Evolutionary conservation across 2,113 vertebrate genomes (phyloP), one percentile per base, ranked within the genome.

Genomic region (Callorhinus ursinus): DNA sequence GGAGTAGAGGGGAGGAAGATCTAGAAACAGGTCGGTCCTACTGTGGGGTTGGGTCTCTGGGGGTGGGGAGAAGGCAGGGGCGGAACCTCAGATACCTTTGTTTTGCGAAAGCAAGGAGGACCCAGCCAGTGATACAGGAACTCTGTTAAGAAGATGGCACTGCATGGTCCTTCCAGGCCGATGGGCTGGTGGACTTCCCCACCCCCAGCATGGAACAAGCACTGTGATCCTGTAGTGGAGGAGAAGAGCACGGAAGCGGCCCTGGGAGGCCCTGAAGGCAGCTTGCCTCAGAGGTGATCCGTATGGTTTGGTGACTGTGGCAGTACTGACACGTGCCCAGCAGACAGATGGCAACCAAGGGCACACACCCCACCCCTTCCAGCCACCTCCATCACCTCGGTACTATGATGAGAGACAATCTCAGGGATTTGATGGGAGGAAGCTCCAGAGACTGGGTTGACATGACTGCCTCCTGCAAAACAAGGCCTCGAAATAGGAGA

Each of bases 151-250:
- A 92, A 92, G 24, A 80, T 0, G 33, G 6, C 7, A 2, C 49
- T 77, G 13, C 31, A 5, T 4, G 2, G 1, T 49, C 22, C 33
- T 79, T 82, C 21, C 18, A 28, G 24, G 22, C 19, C 71, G 0
- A 59, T 53, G 24, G 9, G 1, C 9, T 18, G 24, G 26, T 28
- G 53, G 22, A 39, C 22, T 19, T 77, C 11, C 53, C 39, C 14
- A 22, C 1, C 0, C 19, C 39, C 8, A 46, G 24, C 19, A n/a
- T 39, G 7, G 4, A 15, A 14, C 31, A 6, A 51, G 5, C 13
- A 69, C 21, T 31, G 3, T 9, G 33, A 39, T n/a, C 46, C 36
- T 91, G 36, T 13, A 26, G 8, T 1, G 7, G 89, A 87, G 51
- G 21, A 77, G 24, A 59, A 18, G 5, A 67, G 5, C 26, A 3